A percentile compares a stretch with the other conserved stretches of the same genome.
Evolutionary conservation across 2,113 vertebrate species (phyloP).

Genomic region (Mixornis gularis): DNA sequence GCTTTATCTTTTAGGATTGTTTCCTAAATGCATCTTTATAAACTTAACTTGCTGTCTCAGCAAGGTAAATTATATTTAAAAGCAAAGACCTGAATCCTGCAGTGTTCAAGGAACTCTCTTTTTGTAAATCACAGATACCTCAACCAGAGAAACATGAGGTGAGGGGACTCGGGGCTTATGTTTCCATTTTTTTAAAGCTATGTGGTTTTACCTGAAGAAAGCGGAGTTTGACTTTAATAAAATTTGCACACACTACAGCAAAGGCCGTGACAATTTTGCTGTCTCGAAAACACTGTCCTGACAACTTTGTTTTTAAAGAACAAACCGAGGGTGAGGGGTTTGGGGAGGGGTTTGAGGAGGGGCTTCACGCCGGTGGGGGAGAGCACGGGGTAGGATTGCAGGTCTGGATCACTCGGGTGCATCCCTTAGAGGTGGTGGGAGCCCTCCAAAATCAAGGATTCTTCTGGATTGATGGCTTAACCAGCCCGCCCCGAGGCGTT

Average conservation of each 20-base stretch:
- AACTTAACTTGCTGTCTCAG: conserved; percentile 78
- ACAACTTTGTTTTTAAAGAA: conserved; percentile 49
- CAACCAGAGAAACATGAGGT: conserved; percentile 66
- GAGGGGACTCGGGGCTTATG: conserved; percentile 56
- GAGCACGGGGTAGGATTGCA: not conserved
- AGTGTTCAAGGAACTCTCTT: conserved; percentile 77
- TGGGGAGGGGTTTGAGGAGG: conserved; percentile 1
- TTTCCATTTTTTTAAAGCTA: conserved; percentile 69
- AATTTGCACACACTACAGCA: conserved; percentile 69
- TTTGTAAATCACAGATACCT: conserved; percentile 78
- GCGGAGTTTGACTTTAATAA: conserved; percentile 61
- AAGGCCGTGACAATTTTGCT: conserved; percentile 47
- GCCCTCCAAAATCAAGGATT: not conserved
- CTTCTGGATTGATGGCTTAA: not conserved
- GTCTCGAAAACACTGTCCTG: conserved; percentile 57
- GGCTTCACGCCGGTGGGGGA: not conserved
- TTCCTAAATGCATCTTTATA: conserved; percentile 83
- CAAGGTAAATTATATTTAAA: conserved; percentile 82
- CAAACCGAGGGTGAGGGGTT: not conserved
- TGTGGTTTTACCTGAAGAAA: conserved; percentile 71
- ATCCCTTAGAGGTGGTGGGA: not conserved
- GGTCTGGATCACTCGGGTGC: not conserved
- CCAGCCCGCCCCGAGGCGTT: not conserved
- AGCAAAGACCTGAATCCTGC: conserved; percentile 67
- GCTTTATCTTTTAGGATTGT: conserved; percentile 83